Evolutionary conservation across 2,888 invertebrate genomes (phyloP), one percentile per base, ranked within the genome.

Genomic region (Lottia scabra): DNA sequence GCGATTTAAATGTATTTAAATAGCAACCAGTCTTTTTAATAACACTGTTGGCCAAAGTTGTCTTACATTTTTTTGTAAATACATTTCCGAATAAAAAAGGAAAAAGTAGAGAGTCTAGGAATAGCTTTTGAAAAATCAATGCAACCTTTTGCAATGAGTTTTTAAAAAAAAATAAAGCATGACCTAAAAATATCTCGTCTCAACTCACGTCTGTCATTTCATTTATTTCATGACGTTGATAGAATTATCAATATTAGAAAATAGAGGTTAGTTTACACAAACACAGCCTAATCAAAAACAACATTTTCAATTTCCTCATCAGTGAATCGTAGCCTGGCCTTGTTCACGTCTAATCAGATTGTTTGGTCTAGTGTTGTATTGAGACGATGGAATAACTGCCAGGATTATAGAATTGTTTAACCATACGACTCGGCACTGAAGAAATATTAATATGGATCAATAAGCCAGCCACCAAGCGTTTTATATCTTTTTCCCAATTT

Each of bases 391-490:
- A 56, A 56, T 56, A 38, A 23, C 56, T 19, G 56, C 56, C 19
- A 56, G 56, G 56, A 56, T 56, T 56, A 56, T 56, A 56, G 56
- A 56, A 56, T 56, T 56, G 56, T 56, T 38, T 56, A 56, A 19
- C 56, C 19, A 23, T 56, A 56, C 56, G 56, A 56, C 19, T 56
- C 56, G 56, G 56, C 56, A 23, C n/a, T 56, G 56, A 23, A 56
- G 56, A 56, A 56, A 23, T 56, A 56, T 56, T 56, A 56, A 56
- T 56, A 56, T 56, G 56, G 56, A 56, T 56, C 56, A 56, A 56
- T 56, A 56, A 56, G 19, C 56, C 19, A 19, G 23, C 19, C 56
- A 56, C 19, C 56, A 23, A 56, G 19, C 56, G 56, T 56, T 56
- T 56, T 56, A 56, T 56, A 23, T 56, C 56, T 56, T 56, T 38